Conservation (phyloP, 2,113 vertebrate genomes). For the Shinisaurus crocodilurus region DNA sequence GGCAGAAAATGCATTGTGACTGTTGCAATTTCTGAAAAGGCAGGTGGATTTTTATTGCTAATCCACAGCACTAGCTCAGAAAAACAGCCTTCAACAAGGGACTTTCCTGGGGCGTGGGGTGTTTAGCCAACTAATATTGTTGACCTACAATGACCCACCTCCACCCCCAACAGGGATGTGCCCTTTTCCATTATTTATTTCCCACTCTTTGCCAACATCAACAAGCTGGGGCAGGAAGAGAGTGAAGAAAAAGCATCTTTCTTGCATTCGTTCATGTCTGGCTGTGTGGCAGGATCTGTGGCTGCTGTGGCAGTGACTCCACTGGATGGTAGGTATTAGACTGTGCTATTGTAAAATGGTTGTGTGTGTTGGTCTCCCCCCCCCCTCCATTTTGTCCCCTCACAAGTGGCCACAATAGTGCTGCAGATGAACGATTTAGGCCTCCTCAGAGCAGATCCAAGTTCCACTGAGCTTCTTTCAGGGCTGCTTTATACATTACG, state of each 20-base stretch:
- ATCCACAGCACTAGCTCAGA: neutral
- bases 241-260: conserved; percentile 74
- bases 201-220: conserved; percentile 85
- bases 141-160: neutral
- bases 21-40: neutral
- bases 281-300: conserved; percentile 78
- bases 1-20: neutral
- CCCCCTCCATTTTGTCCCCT: neutral
- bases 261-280: conserved; percentile 80
- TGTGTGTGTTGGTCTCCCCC: no score
- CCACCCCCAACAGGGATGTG: conserved; percentile 71
- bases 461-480: neutral
- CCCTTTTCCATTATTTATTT: conserved; percentile 89
- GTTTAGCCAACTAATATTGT: neutral
- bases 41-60: neutral
- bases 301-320: conserved; percentile 86
- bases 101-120: neutral
- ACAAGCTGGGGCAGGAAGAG: conserved; percentile 70
- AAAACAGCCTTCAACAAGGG: neutral
- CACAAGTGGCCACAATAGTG: no score
- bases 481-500: neutral
- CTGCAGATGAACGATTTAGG: neutral
- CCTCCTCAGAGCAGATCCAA: neutral
- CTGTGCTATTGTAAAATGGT: accelerated
- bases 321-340: conserved; percentile 76